These are phyloP conservation scores for Ariopsis seemanni DNA, from an alignment of 2,113 vertebrate species.

Conservation along the genomic window DNA sequence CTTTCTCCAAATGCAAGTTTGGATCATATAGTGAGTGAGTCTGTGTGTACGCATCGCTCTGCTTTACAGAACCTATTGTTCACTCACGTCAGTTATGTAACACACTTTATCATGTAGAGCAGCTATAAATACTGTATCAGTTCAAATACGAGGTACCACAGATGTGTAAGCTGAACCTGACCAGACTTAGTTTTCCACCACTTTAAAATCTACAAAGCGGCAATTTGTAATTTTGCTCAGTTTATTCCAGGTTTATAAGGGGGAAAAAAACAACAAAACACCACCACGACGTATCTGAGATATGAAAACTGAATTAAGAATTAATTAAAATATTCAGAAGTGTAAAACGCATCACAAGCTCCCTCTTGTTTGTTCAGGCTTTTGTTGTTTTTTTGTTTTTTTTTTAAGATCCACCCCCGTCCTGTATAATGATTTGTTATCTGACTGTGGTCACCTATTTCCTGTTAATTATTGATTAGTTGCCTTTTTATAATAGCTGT, in stretches of 20 bases:
- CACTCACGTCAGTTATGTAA: neutral
- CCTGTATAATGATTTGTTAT: neutral
- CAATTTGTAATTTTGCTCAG: no score
- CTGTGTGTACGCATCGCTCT: no score
- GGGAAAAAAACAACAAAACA: no score
- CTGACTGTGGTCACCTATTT: neutral
- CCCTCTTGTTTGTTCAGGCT: neutral
- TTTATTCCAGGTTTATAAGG: no score
- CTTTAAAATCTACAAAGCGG: no score
- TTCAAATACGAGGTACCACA: neutral
- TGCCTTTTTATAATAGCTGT: neutral
- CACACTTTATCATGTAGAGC: neutral
- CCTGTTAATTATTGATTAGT: neutral
- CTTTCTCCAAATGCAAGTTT: neutral
- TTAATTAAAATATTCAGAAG: neutral
- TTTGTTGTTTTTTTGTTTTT: no score
- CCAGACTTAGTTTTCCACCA: neutral
- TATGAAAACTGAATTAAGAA: no score
- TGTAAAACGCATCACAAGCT: neutral
- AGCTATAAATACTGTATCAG: neutral
- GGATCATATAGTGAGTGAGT: neutral
- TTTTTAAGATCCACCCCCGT: neutral
- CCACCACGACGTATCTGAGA: no score
- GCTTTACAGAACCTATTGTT: neutral
- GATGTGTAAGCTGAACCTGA: neutral